A percentile compares a stretch with the other conserved stretches of the same genome.
phyloP scores from a whole-genome alignment of 2,797 vertebrate species.

The Nyctalus aviator region DNA sequence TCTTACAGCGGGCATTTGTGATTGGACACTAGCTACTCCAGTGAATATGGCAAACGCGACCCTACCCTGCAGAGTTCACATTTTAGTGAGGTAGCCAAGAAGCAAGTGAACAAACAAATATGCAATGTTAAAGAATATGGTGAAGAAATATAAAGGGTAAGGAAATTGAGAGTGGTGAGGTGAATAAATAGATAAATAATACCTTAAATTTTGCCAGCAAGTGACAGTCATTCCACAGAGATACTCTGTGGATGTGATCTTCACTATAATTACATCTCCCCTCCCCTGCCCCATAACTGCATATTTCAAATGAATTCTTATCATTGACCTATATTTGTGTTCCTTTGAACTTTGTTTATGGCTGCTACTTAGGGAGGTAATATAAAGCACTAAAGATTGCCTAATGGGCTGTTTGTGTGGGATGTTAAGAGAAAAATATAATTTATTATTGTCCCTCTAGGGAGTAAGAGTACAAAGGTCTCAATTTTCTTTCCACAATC shows the following conservation, averaged over 20 bases:
- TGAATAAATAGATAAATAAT: neutral
- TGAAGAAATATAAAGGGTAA: neutral
- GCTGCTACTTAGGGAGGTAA: conserved; percentile 51
- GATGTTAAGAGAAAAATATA: neutral
- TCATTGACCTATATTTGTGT: conserved; percentile 36
- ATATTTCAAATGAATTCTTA: conserved; percentile 41
- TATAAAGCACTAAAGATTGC: conserved; percentile 23
- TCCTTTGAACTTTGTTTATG: conserved; percentile 65
- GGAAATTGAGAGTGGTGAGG: neutral
- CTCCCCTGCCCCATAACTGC: neutral
- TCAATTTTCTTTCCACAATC: neutral
- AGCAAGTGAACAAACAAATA: neutral
- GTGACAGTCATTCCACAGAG: neutral
- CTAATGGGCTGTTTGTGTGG: neutral
- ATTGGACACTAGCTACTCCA: neutral
- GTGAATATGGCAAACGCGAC: neutral
- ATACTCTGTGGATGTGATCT: neutral
- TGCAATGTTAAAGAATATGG: neutral
- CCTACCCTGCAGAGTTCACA: neutral
- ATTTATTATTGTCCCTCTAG: neutral
- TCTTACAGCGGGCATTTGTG: neutral
- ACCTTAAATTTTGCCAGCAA: neutral
- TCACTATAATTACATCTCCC: neutral
- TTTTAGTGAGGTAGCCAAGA: neutral
- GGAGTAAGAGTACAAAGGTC: neutral